These are phyloP conservation scores for Nibea albiflora DNA, from an alignment of 2,113 vertebrate genomes.

Conservation along the genomic window DNA sequence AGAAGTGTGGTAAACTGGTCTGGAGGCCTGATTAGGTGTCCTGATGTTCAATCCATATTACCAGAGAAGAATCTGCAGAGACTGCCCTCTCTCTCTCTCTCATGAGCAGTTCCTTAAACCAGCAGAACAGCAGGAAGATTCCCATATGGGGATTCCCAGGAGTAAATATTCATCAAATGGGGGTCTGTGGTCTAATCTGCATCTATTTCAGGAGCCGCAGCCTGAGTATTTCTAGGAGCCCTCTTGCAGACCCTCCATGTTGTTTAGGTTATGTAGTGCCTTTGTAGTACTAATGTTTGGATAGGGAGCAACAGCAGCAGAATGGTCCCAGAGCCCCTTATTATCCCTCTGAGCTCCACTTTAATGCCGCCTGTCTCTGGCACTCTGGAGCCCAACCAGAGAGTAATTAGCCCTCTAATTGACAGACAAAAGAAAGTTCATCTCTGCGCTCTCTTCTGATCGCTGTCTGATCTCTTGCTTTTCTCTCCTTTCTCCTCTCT, in stretches of 20 bases:
- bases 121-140: constrained; percentile 28
- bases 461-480: constrained; percentile 32
- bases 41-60: not conserved
- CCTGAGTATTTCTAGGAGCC: constrained; percentile 14
- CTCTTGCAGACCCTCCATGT: constrained; percentile 35
- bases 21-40: not conserved
- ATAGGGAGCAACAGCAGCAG: constrained; percentile 26
- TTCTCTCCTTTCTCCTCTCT: constrained; percentile 6
- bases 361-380: constrained; percentile 32
- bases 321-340: constrained; percentile 37
- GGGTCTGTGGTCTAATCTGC: constrained; percentile 28
- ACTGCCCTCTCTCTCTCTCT: not conserved
- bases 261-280: constrained; percentile 37
- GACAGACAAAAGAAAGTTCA: constrained; percentile 58
- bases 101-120: constrained; percentile 4
- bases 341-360: constrained; percentile 52
- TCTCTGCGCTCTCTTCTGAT: constrained; percentile 32
- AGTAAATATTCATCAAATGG: constrained; percentile 27
- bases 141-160: constrained; percentile 29
- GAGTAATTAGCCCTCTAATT: constrained; percentile 60
- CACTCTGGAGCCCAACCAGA: constrained; percentile 43
- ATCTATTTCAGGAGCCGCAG: constrained; percentile 34
- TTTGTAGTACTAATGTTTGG: constrained; percentile 54
- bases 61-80: not conserved
- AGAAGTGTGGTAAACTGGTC: not conserved